Base-by-base conservation (phyloP, 2,888 invertebrate genomes). In the Ceratothoa steindachneri region DNA sequence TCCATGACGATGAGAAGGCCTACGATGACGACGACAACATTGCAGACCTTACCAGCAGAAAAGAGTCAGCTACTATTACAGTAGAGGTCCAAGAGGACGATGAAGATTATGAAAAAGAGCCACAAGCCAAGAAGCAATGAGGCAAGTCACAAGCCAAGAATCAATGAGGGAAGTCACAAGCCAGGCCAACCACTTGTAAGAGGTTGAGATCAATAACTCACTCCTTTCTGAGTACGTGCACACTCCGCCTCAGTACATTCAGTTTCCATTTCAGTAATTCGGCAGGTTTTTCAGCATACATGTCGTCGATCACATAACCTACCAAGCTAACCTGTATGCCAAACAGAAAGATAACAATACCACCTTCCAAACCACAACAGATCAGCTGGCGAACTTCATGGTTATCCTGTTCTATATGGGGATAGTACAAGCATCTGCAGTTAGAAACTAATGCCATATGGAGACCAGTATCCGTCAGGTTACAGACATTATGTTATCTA, bases 241-340 rank as follows among this genome's bases (percentile, higher is more conserved):
- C 27, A 30, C 28, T 4, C 7, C 30, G n/a, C 67, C 68, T 30
- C 0, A 27, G 30, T 67, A 1, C 55, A 30, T 68, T 27, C 30
- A 53, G 55, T n/a, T 12, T 3, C 73, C 22, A 30, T 41, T 31
- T n/a, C 55, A 72, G 1, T 74, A 74, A 31, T 74, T 74, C 30
- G 15, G 19, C 65, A 27, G 15, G n/a, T 73, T 74, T 67, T 72
- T 73, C 22, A 68, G n/a, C 51, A 1, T 24, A 5, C 53, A 75
- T 30, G 51, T 75, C 28, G 67, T 75, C 28, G 30, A 73, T 2
- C 68, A 69, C 29, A 75, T 67, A 27, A 52, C 52, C 12, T 71
- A 71, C n/a, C 71, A 77, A 30, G 71, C 74, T 3, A 77, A 77
- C 52, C 68, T 77, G 12, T 77, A 71, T 65, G 73, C 74, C 68